Conservation (phyloP, 2,113 vertebrate genomes). For the Heptranchias perlo region DNA sequence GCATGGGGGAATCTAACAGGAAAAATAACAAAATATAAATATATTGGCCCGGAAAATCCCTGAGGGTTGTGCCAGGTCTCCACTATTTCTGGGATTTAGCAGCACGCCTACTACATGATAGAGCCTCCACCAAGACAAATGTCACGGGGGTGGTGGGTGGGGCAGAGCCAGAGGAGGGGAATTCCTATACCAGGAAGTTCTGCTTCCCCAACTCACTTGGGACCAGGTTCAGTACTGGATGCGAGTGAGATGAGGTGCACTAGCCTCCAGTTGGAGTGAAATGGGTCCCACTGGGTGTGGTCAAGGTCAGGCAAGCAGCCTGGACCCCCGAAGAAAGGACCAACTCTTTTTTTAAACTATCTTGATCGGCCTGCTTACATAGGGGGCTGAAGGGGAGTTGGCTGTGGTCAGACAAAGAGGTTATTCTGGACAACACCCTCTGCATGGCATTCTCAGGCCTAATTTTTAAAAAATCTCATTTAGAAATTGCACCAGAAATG, state of each 20-base stretch:
- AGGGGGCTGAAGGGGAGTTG: not conserved
- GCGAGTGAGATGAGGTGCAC: not conserved
- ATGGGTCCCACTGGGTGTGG: not conserved
- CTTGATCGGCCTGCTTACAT: not conserved
- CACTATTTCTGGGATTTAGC: not conserved
- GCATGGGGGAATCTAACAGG: not conserved
- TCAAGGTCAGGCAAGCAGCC: not conserved
- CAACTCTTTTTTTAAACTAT: not conserved
- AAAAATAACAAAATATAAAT: not conserved
- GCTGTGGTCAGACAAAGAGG: not conserved
- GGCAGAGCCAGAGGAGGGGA: not conserved
- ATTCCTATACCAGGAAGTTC: not conserved
- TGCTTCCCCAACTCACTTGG: not conserved
- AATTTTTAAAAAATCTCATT: not conserved
- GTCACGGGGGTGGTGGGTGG: not conserved
- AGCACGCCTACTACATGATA: not conserved
- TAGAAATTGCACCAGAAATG: not conserved
- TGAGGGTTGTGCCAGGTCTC: not conserved
- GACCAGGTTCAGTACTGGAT: not conserved
- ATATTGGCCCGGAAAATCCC: not conserved
- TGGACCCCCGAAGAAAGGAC: not conserved
- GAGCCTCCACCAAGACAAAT: not conserved
- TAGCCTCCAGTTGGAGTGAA: not conserved
- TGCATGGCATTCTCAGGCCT: not conserved
- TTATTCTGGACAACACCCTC: not conserved